Conservation (phyloP, 2,888 invertebrate genomes). For the Drosophila merina region DNA sequence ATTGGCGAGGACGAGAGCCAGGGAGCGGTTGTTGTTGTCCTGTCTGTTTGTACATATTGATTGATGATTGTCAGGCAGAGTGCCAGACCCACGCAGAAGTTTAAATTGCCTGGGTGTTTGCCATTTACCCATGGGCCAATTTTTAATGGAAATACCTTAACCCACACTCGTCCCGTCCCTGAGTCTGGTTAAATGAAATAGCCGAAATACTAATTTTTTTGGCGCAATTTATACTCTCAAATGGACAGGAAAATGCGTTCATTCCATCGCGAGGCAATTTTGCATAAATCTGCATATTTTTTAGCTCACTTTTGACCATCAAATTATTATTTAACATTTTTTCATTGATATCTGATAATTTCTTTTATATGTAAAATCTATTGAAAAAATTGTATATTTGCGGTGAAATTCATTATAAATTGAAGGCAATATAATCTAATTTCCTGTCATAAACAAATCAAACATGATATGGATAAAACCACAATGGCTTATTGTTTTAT, state of each 20-base stretch:
- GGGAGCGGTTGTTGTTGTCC: conserved; percentile 35
- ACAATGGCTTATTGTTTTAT: not conserved
- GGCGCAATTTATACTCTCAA: conserved; percentile 18
- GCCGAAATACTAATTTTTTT: conserved; percentile 8
- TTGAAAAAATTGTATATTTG: not conserved
- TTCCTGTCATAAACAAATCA: conserved; percentile 14
- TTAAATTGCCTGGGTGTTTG: conserved; percentile 60
- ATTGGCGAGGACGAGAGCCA: conserved; percentile 39
- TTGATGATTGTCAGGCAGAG: conserved; percentile 66
- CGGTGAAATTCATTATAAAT: not conserved
- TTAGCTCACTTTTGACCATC: conserved; percentile 31
- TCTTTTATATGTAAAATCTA: not conserved
- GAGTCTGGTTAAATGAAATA: conserved; percentile 64
- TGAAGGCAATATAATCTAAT: conserved; percentile 6
- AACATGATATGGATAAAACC: conserved; percentile 7
- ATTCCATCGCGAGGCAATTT: not conserved
- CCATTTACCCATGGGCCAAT: conserved; percentile 55
- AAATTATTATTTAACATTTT: not conserved
- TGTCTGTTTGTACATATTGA: conserved; percentile 65
- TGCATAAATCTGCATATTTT: conserved; percentile 66
- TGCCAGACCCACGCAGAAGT: conserved; percentile 49
- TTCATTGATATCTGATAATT: not conserved
- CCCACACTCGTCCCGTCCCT: conserved; percentile 22
- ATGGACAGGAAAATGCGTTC: conserved; percentile 18
- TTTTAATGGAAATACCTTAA: conserved; percentile 71